A percentile compares a stretch with the other conserved stretches of the same genome.
Conservation (phyloP, 2,888 invertebrate species). For the Cataglyphis altisquamis region DNA sequence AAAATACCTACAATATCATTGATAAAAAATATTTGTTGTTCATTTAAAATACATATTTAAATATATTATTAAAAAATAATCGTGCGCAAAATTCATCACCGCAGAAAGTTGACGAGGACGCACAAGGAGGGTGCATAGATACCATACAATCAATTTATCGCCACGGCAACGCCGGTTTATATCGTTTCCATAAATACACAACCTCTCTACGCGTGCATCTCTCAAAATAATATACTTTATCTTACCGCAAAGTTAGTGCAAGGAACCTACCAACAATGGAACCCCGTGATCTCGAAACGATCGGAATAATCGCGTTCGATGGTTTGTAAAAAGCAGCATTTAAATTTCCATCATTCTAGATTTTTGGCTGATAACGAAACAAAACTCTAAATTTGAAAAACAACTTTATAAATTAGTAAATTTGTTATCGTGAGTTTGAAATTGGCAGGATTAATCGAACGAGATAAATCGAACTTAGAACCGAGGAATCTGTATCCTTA, state of each 20-base stretch:
- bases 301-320: conserved; percentile 93
- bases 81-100: neutral
- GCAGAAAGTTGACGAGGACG: neutral
- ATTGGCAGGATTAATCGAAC: neutral
- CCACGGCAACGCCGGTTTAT: conserved; percentile 31
- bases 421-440: neutral
- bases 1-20: neutral
- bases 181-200: conserved; percentile 17
- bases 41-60: neutral
- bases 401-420: neutral
- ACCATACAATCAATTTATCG: conserved; percentile 30
- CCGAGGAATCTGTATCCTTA: neutral
- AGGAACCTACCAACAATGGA: conserved; percentile 82
- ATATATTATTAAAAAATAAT: neutral
- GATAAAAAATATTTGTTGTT: neutral
- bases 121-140: neutral
- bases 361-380: neutral
- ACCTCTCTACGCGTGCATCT: neutral
- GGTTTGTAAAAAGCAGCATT: conserved; percentile 86
- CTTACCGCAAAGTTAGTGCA: conserved; percentile 17
- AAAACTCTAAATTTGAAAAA: neutral
- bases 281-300: conserved; percentile 89
- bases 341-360: neutral
- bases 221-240: neutral
- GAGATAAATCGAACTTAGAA: neutral